Conservation (phyloP, 2,797 vertebrate genomes). For the Xerus rutilus region DNA sequence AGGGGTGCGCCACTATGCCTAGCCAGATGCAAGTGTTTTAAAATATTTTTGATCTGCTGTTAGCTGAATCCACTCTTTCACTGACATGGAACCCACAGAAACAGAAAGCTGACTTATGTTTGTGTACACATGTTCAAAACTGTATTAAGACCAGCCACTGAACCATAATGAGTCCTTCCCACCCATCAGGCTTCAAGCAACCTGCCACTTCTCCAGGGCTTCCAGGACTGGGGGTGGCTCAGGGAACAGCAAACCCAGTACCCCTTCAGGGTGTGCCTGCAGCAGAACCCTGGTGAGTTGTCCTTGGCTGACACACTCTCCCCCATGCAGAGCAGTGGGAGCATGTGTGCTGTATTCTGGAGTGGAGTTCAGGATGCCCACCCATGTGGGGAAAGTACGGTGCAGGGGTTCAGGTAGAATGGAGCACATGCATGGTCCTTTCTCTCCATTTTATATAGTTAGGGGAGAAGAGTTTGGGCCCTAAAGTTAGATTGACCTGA, state of each 20-base stretch:
- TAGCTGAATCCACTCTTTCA: neutral
- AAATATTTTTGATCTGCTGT: neutral
- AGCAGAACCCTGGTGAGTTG: neutral
- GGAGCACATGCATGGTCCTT: neutral
- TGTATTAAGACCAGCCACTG: neutral
- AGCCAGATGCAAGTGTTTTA: too few relatives aligned
- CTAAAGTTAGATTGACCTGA: neutral
- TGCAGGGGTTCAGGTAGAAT: neutral
- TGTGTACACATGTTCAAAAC: rapidly evolving
- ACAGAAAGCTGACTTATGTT: neutral
- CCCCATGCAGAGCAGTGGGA: neutral
- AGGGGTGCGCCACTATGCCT: too few relatives aligned
- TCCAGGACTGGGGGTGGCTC: neutral
- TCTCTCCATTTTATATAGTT: neutral
- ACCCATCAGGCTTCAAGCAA: neutral
- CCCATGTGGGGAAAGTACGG: neutral
- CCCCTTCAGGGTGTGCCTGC: neutral
- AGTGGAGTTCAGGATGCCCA: neutral
- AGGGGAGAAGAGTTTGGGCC: neutral
- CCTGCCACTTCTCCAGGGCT: neutral
- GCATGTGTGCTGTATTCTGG: too few relatives aligned
- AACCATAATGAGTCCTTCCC: neutral
- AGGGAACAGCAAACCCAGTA: neutral
- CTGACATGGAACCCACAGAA: neutral
- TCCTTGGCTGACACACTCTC: neutral